Evolutionary conservation across 2,888 invertebrate species (phyloP).

Genomic region (Eucera pruinosa): DNA sequence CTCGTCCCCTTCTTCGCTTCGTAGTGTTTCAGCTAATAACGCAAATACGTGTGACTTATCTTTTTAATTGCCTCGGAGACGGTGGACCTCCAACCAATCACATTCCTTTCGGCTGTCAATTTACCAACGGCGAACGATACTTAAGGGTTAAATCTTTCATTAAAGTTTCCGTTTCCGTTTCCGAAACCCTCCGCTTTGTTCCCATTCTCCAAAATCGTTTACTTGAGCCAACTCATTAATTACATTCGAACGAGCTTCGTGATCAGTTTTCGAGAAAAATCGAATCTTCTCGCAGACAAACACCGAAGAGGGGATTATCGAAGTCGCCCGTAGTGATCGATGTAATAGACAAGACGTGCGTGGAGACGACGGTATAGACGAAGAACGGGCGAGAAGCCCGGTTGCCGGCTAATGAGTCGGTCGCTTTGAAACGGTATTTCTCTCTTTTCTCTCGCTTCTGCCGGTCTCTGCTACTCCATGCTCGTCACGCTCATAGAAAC

Average conservation of each 20-base stretch:
- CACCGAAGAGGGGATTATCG: conserved; percentile 28
- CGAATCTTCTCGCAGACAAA: background rate
- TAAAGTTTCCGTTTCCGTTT: no score
- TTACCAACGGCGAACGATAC: no score
- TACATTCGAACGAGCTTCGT: conserved; percentile 13
- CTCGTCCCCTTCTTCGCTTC: no score
- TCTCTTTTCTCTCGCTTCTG: conserved; percentile 62
- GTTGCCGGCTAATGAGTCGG: conserved; percentile 74
- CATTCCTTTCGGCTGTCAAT: no score
- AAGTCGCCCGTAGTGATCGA: conserved; percentile 33
- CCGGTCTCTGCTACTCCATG: conserved; percentile 34
- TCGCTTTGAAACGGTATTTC: conserved; percentile 73
- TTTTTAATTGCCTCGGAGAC: no score
- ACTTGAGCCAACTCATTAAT: conserved; percentile 15
- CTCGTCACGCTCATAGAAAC: conserved; percentile 62
- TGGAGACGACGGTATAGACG: conserved; percentile 29
- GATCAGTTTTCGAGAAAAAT: conserved; percentile 48
- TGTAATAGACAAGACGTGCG: conserved; percentile 41
- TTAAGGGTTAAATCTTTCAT: no score
- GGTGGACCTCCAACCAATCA: no score
- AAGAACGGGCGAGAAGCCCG: conserved; percentile 55
- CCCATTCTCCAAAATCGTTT: background rate
- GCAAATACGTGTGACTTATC: no score
- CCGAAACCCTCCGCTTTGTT: background rate
- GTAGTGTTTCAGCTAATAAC: no score